phyloP scores from a whole-genome alignment of 23 tunicate species.

The Phallusia fumigata region DNA sequence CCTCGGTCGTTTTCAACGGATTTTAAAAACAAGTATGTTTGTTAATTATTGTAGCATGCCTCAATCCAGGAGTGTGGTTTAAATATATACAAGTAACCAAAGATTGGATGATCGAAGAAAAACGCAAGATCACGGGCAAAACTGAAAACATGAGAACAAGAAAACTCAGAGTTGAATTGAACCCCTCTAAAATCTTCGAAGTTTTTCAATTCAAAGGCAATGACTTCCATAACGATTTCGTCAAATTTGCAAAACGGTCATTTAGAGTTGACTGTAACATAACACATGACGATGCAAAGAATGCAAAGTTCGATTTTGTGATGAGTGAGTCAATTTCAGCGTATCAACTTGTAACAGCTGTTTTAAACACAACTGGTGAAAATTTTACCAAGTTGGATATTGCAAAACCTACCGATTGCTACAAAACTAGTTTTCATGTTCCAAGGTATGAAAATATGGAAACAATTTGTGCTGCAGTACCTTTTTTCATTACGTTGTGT shows the following conservation, averaged over 20 bases:
- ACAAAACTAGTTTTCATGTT: not conserved
- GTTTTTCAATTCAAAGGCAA: not conserved
- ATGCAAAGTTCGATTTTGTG: not conserved
- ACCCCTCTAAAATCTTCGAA: not conserved
- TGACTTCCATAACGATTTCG: not conserved
- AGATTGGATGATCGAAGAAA: constrained; percentile 1
- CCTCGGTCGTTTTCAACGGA: too few relatives aligned
- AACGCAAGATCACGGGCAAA: not conserved
- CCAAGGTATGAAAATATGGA: not conserved
- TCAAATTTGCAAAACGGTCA: not conserved
- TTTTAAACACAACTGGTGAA: not conserved
- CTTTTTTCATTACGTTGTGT: not conserved
- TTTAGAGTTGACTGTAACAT: not conserved
- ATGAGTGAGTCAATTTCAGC: not conserved
- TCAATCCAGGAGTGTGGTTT: constrained; percentile 13
- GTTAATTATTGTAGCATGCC: not conserved
- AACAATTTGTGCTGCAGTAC: not conserved
- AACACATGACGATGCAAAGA: not conserved
- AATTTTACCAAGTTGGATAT: not conserved
- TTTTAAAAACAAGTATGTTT: too few relatives aligned
- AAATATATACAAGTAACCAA: not conserved
- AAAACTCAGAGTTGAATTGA: not conserved
- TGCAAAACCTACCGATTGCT: not conserved
- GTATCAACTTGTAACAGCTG: not conserved
- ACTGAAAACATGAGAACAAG: not conserved